Conservation (phyloP, 2,113 vertebrate genomes). For the Dunckerocampus dactyliophorus region DNA sequence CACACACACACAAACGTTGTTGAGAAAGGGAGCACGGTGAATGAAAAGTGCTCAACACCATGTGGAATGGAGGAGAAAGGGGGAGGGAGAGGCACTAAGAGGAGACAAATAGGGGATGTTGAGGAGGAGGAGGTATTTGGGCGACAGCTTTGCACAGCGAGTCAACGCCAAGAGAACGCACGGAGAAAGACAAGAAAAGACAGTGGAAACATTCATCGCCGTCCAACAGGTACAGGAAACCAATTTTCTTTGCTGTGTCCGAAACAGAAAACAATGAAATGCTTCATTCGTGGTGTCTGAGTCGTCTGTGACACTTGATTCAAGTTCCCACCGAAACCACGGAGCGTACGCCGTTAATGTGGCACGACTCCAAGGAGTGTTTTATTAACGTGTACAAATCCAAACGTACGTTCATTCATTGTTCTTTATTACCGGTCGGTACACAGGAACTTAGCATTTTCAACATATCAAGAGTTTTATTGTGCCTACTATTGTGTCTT, state of each 20-base stretch:
- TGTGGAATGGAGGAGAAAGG: conserved; percentile 8
- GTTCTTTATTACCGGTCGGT: no score
- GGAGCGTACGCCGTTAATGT: conserved; percentile 14
- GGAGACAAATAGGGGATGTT: conserved; percentile 47
- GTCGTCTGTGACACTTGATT: neutral
- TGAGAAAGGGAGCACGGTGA: conserved; percentile 10
- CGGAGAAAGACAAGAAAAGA: conserved; percentile 7
- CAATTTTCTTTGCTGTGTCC: neutral
- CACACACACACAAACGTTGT: conserved; percentile 13
- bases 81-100: conserved; percentile 37
- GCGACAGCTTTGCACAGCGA: conserved; percentile 45
- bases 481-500: no score
- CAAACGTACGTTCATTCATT: no score
- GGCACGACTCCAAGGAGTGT: neutral
- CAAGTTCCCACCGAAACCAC: conserved; percentile 54
- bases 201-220: conserved; percentile 4
- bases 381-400: no score
- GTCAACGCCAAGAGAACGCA: conserved; percentile 22
- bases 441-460: no score
- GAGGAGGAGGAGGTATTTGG: conserved; percentile 61
- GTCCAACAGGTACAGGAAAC: conserved; percentile 49
- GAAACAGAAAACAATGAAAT: neutral
- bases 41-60: conserved; percentile 9
- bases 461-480: no score
- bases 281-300: neutral